Base-by-base conservation (phyloP, 2,113 vertebrate genomes). In the Stomatorhinus ivindoensis region DNA sequence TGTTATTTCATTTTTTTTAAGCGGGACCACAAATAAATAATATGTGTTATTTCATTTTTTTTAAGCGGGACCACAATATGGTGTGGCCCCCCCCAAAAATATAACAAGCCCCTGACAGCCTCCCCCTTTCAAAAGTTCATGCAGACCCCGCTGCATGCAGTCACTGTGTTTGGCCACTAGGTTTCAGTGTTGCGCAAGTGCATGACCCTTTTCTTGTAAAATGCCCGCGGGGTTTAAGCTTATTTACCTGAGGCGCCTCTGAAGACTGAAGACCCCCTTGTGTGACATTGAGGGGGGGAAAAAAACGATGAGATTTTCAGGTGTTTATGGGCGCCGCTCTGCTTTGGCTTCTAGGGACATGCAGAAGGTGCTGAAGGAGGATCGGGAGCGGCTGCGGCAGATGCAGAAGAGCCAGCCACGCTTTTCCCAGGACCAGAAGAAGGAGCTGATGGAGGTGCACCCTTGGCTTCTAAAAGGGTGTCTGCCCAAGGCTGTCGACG, bases 351-450 rank as follows among this genome's bases (percentile, higher is more conserved):
- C 73, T 93, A 96, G 96, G 46, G 94, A 96, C 89, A 88, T 95
- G 48, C 91, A 95, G 89, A 92, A 93, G 0, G 97, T 99, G 89
- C 92, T 99, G 90, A 93, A 95, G 90, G 96, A 98, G 89, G 98
- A 99, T 93, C 95, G 96, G 31, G 95, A 97, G 91, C 95, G 96
- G 90, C 93, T 99, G 91, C 95, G 95, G 91, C 94, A 94, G 83
- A 97, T 99, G 97, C 97, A 97, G 94, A 97, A 95, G 91, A 94
- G 94, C 84, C 98, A 99, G 94, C 98, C 98, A 39, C 94, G 94
- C 88, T 98, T 99, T 92, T 95, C 97, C 0, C 96, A 97, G 1
- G 94, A 95, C 17, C 97, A 99, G 94, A 95, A 96, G 80, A 94
- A 93, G 92, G 97, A 99, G 91, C 95, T 99, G 3, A 89, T 94